Percentiles rank a stretch among this genome's conserved stretches.
Evolutionary conservation across 2,113 vertebrate species (phyloP).

Genomic region (Centrocercus urophasianus): DNA sequence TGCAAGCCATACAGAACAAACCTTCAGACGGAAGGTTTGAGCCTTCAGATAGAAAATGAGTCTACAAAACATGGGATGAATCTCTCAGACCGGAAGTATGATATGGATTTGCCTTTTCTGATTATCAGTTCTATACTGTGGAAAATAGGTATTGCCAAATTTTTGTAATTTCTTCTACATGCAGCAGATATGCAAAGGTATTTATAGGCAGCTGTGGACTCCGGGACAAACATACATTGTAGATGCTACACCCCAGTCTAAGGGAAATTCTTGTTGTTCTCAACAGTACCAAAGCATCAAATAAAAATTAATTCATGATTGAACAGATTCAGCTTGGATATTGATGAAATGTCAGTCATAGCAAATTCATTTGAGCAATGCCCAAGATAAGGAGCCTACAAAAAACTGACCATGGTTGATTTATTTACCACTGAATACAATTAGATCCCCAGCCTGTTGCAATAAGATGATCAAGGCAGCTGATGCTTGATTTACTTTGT

Average conservation of each 20-base stretch:
- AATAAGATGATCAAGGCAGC: rapidly evolving
- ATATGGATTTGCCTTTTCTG: background rate
- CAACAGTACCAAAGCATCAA: background rate
- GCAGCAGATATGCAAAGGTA: background rate
- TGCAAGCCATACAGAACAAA: background rate
- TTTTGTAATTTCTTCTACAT: background rate
- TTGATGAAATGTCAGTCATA: background rate
- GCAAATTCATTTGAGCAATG: background rate
- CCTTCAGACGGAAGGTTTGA: background rate
- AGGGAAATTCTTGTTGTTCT: background rate
- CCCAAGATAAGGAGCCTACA: background rate
- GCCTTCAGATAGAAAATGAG: background rate
- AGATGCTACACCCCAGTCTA: rapidly evolving
- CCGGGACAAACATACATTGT: background rate
- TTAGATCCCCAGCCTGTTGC: background rate
- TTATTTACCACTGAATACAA: background rate
- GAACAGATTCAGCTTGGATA: background rate
- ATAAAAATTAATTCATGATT: background rate
- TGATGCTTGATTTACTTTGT: background rate
- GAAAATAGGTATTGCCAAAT: background rate
- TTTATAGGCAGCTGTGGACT: background rate
- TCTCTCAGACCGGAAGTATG: background rate
- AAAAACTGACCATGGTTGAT: background rate
- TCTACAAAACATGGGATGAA: background rate
- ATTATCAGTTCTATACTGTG: background rate